Percentiles rank a stretch among this genome's conserved stretches.
These are phyloP conservation scores for Varanus komodoensis DNA, from an alignment of 2,113 vertebrate species.

Conservation along the genomic window DNA sequence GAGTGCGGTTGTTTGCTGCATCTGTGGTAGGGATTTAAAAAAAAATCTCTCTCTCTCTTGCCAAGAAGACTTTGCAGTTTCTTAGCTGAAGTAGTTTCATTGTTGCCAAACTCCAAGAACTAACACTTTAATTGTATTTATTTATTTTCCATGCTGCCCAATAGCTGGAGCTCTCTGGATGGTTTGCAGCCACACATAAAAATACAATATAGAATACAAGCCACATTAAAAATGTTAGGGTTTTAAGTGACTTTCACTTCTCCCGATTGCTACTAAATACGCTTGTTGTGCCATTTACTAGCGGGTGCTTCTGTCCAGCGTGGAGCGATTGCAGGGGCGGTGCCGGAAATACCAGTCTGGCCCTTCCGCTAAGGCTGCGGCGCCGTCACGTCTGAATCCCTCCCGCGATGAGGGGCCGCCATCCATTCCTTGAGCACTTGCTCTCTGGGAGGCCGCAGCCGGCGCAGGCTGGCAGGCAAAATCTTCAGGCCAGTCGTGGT, in stretches of 20 bases:
- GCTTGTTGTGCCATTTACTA: constrained; percentile 35
- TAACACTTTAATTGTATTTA: neutral
- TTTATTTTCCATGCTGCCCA: too few species aligned
- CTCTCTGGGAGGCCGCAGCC: too few species aligned
- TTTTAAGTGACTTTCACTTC: constrained; percentile 32
- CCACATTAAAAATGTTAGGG: too few species aligned
- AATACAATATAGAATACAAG: too few species aligned
- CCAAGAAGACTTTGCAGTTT: neutral
- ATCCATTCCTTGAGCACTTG: neutral
- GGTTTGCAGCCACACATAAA: too few species aligned
- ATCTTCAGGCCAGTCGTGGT: too few species aligned
- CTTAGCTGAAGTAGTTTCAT: constrained; percentile 25
- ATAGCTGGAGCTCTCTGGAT: too few species aligned
- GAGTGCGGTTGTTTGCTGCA: rapidly evolving
- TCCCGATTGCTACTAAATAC: constrained; percentile 14
- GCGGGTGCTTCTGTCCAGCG: constrained; percentile 33
- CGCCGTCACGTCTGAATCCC: neutral
- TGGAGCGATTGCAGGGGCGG: neutral
- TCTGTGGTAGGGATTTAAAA: rapidly evolving
- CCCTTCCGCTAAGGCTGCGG: constrained; percentile 35
- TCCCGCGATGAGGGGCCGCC: neutral
- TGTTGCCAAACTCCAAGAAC: constrained; percentile 42
- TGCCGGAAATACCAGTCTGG: neutral
- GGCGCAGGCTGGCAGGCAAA: too few species aligned
- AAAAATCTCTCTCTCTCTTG: neutral